Evolutionary conservation across 2,888 invertebrate genomes (phyloP).

Genomic region (Arge pagana): DNA sequence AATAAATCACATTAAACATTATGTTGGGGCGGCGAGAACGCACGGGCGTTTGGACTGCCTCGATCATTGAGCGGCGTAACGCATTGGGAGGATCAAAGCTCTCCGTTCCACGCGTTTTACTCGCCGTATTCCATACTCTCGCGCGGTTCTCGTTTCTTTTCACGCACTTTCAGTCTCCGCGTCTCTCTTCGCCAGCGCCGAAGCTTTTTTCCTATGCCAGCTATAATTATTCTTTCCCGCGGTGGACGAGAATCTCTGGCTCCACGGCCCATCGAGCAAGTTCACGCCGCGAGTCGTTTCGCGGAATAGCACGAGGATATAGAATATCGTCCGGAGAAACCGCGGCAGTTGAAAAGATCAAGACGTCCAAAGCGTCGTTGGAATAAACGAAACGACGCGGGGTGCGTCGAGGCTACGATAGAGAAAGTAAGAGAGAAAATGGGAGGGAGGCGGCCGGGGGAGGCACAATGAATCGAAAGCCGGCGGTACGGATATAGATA

Average conservation of each 20-base stretch:
- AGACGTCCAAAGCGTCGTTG: no score
- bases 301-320: no score
- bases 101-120: constrained; percentile 24
- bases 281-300: no score
- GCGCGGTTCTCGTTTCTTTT: constrained; percentile 32
- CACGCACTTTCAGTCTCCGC: constrained; percentile 20
- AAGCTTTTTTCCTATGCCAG: constrained; percentile 27
- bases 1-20: constrained; percentile 53
- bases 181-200: constrained; percentile 12
- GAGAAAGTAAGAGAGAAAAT: no score
- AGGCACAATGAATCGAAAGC: no score
- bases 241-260: constrained; percentile 45
- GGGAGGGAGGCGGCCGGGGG: no score
- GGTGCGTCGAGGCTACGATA: no score
- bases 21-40: constrained; percentile 38
- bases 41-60: constrained; percentile 32
- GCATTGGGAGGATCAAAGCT: constrained; percentile 55
- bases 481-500: no score
- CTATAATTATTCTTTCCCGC: constrained; percentile 51
- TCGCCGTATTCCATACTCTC: constrained; percentile 20
- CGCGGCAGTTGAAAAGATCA: no score
- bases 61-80: constrained; percentile 50
- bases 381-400: no score
- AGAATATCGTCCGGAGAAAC: no score
- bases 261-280: constrained; percentile 47